Base-by-base conservation (phyloP, 2,113 vertebrate genomes). In the Forbesichthys papilliferus region DNA sequence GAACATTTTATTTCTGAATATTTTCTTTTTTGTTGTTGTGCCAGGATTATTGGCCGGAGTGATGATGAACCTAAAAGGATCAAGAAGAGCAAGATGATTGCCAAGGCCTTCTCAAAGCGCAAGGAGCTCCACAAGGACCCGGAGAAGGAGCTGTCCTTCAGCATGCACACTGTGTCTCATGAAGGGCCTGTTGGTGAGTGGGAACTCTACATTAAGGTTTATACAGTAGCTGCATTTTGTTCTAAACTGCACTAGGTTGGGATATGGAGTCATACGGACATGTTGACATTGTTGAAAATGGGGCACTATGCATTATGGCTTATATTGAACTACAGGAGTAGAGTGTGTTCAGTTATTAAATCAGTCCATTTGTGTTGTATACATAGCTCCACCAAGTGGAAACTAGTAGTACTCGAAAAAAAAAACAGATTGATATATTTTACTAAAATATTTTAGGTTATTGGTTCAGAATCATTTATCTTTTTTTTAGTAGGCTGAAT, bases 81-180 rank as follows among this genome's bases (percentile, higher is more conserved):
- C 79, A 98, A 98, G 89, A 99, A 99, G 89, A 99, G 98, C 92
- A 98, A 95, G 88, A 99, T 99, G 98, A 99, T 99, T 0, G 98
- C 98, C 7, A 99, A 99, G 85, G 98, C 98, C 2, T 99, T 99
- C 82, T 96, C 96, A 7, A 93, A 95, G 86, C 92, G 98, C 69
- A 96, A 96, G 16, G 97, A 99, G 86, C 93, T 99, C 47, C 95
- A 97, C 78, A 94, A 95, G 0, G 94, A 99, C 85, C 96, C 97
- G 0, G 95, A 94, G 72, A 97, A 86, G 84, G 96, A 99, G 79
- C 75, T 99, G 65, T 97, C 97, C 48, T 98, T 99, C 91, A 99
- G 98, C 89, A 93, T 99, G 94, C 97, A 96, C 90, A 98, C 97
- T 0, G 94, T 98, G 66, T 98, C 97, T 2, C 97, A 98, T 0